Base-by-base conservation (phyloP, 2,113 vertebrate species). In the Coturnix japonica region DNA sequence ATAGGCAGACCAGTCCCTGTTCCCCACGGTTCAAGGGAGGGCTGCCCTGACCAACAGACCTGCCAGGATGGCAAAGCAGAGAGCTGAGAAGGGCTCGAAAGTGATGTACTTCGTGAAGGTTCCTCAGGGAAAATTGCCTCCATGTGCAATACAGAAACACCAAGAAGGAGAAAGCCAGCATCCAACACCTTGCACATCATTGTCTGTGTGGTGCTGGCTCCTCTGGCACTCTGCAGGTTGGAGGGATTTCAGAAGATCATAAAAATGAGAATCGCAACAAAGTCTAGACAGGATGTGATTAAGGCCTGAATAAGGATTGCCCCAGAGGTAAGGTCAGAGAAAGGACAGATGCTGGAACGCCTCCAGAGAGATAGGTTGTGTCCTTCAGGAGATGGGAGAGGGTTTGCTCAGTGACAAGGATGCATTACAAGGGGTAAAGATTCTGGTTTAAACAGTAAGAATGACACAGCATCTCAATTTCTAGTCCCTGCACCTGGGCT, bases 251-350 rank as follows among this genome's bases (percentile, higher is more conserved):
- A 83, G 93, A 72, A 66, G 74, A 70, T 30, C 67, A 25, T 43
- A 64, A 56, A 57, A 85, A 80, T 0, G 57, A 86, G 93, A 97
- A 94, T 35, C 77, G 89, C 82, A 86, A 61, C 75, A 39, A 60
- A 94, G 98, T 97, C 98, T 98, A 98, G 98, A 98, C 97, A 97
- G 98, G 98, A 98, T 97, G 94, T 97, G 96, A 96, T 97, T 97
- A 97, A 97, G 75, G 87, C 78, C 81, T 95, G 93, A 92, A 87
- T 88, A 87, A 96, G 89, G 96, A 95, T 91, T 97, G 96, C 94
- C 90, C 94, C 92, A 93, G 96, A 96, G 97, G 93, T 94, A 70
- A 10, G 95, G 97, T 97, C 96, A 97, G 94, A 91, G 94, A 92
- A 97, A 97, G 95, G 95, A 91, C 78, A 95, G 91, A 87, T 57